Conservation (phyloP, 2,888 invertebrate genomes). For the Chalcis sispes region DNA sequence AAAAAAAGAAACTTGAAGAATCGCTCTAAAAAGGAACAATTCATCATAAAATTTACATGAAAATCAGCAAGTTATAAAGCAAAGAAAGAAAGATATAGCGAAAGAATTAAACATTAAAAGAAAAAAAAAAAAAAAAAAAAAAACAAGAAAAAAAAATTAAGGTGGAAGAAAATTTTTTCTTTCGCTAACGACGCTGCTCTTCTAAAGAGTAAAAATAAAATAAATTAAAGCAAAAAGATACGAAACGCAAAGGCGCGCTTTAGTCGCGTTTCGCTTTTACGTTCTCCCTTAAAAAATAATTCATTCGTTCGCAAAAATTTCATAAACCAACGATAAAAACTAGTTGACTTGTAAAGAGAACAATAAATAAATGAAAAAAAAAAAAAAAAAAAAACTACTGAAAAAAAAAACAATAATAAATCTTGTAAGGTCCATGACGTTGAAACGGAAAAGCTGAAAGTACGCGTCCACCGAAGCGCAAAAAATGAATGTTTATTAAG, state of each 20-base stretch:
- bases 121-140: constrained; percentile 21
- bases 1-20: too few relatives aligned
- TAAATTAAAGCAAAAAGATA: too few relatives aligned
- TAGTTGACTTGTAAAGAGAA: too few relatives aligned
- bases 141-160: background rate
- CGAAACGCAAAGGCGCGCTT: too few relatives aligned
- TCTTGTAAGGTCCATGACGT: constrained; percentile 27
- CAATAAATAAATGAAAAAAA: background rate
- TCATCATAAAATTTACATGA: too few relatives aligned
- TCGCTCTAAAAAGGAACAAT: too few relatives aligned
- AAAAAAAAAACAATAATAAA: too few relatives aligned
- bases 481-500: background rate
- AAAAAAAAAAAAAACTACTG: background rate
- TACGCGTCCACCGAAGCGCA: background rate
- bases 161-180: background rate
- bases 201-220: too few relatives aligned
- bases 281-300: too few relatives aligned
- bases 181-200: too few relatives aligned
- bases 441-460: constrained; percentile 1
- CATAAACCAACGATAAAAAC: constrained; percentile 45
- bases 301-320: constrained; percentile 40
- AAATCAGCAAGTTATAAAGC: too few relatives aligned
- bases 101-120: constrained; percentile 44
- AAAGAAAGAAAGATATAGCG: too few relatives aligned
- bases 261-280: constrained; percentile 15